These are phyloP conservation scores for Zaprionus bogoriensis DNA, from an alignment of 2,888 invertebrate genomes.

Conservation along the genomic window DNA sequence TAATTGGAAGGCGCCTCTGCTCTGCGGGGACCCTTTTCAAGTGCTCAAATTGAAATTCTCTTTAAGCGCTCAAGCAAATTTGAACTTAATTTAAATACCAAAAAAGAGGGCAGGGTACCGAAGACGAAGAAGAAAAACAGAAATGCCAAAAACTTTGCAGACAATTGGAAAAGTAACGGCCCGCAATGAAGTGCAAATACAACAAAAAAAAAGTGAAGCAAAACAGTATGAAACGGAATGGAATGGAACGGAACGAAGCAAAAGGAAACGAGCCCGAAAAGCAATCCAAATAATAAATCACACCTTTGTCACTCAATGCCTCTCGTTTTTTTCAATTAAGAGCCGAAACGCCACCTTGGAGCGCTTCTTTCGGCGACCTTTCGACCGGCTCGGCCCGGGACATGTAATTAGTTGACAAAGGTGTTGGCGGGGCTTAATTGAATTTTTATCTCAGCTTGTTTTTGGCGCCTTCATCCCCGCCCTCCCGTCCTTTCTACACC, in stretches of 20 bases:
- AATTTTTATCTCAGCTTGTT: constrained; percentile 69
- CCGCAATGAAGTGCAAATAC: constrained; percentile 51
- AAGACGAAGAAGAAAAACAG: background rate
- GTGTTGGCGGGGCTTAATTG: constrained; percentile 65
- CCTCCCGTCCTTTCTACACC: background rate
- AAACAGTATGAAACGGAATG: constrained; percentile 7
- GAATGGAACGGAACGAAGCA: background rate
- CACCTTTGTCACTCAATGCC: constrained; percentile 73
- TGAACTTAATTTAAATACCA: constrained; percentile 56
- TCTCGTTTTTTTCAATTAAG: constrained; percentile 64
- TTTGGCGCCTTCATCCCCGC: too few relatives aligned
- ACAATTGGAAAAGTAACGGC: constrained; percentile 52
- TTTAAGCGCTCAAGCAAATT: constrained; percentile 43
- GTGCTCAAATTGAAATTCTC: constrained; percentile 31
- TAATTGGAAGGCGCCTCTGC: constrained; percentile 35
- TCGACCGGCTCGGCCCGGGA: constrained; percentile 55
- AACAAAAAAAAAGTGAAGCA: constrained; percentile 21
- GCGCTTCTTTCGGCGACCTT: too few relatives aligned
- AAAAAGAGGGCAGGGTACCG: background rate
- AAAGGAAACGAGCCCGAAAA: constrained; percentile 33
- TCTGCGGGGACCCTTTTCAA: constrained; percentile 31
- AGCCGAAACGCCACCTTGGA: constrained; percentile 49
- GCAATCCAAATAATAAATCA: constrained; percentile 72
- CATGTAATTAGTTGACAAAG: constrained; percentile 77
- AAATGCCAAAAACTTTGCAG: constrained; percentile 38